Conservation (phyloP, 2,888 invertebrate genomes). For the Clivina fossor region DNA sequence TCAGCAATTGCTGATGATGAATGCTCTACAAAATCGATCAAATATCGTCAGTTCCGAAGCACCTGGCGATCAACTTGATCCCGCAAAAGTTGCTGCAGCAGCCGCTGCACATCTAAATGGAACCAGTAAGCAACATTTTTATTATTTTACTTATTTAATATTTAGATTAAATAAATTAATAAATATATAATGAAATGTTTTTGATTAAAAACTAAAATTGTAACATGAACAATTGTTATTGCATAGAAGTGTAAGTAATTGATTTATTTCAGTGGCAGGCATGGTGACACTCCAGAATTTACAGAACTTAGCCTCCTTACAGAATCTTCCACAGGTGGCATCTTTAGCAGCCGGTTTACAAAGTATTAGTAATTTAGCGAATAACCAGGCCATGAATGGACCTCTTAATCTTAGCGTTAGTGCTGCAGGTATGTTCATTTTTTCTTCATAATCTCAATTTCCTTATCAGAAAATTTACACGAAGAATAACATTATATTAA, state of each 20-base stretch:
- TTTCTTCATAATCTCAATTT: constrained; percentile 8
- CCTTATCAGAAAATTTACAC: constrained; percentile 1
- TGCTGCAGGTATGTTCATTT: constrained; percentile 52
- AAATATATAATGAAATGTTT: too few species aligned
- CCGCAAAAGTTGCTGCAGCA: constrained; percentile 56
- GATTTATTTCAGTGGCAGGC: constrained; percentile 63
- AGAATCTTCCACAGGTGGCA: constrained; percentile 63
- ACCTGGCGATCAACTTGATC: constrained; percentile 45
- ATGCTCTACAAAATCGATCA: constrained; percentile 46
- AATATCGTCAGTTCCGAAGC: constrained; percentile 20
- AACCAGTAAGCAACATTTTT: constrained; percentile 64
- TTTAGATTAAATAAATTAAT: too few species aligned
- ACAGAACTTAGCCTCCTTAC: constrained; percentile 76
- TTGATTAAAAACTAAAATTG: too few species aligned
- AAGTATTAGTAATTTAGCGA: constrained; percentile 57
- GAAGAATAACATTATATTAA: neutral
- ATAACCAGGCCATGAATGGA: constrained; percentile 67
- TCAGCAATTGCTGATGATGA: constrained; percentile 38
- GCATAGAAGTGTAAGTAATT: too few species aligned
- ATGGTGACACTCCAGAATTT: constrained; percentile 75
- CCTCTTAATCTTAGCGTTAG: constrained; percentile 83
- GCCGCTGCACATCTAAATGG: constrained; percentile 65
- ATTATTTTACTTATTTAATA: neutral
- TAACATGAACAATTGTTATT: too few species aligned
- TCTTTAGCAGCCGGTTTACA: constrained; percentile 64